Conservation (phyloP, 1,140 invertebrate genomes). For the Oncopodura yosiiana region DNA sequence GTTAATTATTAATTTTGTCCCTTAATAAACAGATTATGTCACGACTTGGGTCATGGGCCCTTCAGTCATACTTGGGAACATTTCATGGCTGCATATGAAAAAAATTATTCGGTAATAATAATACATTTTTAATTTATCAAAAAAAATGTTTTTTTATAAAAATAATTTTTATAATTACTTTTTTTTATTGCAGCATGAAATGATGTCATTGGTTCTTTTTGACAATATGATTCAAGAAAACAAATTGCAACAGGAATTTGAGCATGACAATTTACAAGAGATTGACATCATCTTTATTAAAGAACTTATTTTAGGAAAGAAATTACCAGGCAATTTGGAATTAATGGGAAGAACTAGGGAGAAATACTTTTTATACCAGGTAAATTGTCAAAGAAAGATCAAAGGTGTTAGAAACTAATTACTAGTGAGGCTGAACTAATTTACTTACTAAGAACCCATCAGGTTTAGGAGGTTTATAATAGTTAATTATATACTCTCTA, state of each 20-base stretch:
- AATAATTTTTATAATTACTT: background rate
- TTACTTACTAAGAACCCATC: too few relatives aligned
- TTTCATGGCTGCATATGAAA: too few relatives aligned
- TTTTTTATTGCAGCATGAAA: slow-evolving; percentile 43
- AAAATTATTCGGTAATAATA: slow-evolving; percentile 10
- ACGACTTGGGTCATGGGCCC: slow-evolving; percentile 60
- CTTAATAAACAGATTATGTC: too few relatives aligned
- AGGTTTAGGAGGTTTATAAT: too few relatives aligned
- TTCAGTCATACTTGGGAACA: slow-evolving; percentile 54
- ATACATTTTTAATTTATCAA: slow-evolving; percentile 1
- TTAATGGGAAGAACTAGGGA: slow-evolving; percentile 32
- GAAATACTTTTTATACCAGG: slow-evolving; percentile 43
- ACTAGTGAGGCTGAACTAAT: too few relatives aligned
- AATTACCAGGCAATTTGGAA: slow-evolving; percentile 13
- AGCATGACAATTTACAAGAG: slow-evolving; percentile 34
- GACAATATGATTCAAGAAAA: slow-evolving; percentile 43
- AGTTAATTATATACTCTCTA: too few relatives aligned
- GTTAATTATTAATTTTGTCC: too few relatives aligned
- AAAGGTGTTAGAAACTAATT: too few relatives aligned
- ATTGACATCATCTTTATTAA: slow-evolving; percentile 42
- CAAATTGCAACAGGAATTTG: slow-evolving; percentile 36
- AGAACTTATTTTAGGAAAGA: slow-evolving; percentile 41
- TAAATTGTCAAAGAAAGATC: slow-evolving; percentile 32
- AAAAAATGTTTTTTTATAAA: background rate
- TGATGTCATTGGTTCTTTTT: slow-evolving; percentile 42